Evolutionary conservation across 2,113 vertebrate genomes (phyloP).

Genomic region (Arvicanthis niloticus): DNA sequence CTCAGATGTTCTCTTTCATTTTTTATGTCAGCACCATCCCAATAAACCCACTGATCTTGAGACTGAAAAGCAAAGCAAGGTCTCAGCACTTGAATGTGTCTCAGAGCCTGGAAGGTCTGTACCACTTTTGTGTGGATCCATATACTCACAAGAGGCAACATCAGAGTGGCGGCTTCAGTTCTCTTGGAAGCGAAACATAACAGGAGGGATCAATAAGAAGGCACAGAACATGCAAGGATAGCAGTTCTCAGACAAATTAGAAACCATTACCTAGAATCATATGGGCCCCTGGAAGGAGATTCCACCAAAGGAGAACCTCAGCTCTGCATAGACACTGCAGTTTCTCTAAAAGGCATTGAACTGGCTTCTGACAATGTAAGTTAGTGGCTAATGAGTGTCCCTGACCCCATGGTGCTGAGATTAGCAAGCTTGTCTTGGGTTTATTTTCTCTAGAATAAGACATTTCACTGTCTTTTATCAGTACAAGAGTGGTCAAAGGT

Average conservation of each 20-base stretch:
- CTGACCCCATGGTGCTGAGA: background rate
- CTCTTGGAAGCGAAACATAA: background rate
- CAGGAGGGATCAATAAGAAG: background rate
- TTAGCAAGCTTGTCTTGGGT: background rate
- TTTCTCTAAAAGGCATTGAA: conserved; percentile 26
- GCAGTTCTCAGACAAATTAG: background rate
- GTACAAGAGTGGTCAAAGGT: conserved; percentile 16
- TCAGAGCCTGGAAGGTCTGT: background rate
- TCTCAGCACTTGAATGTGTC: background rate
- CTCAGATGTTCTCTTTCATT: conserved; percentile 76
- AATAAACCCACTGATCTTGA: conserved; percentile 46
- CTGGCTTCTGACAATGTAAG: conserved; percentile 45
- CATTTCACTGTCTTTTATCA: conserved; percentile 47
- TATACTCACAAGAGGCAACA: background rate
- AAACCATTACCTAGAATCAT: background rate
- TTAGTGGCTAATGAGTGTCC: conserved; percentile 13
- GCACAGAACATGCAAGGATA: background rate
- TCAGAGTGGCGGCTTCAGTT: background rate
- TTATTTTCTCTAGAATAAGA: conserved; percentile 18
- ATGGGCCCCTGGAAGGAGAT: background rate
- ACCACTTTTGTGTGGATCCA: background rate
- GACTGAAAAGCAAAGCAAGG: conserved; percentile 5
- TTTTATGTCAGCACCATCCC: conserved; percentile 66
- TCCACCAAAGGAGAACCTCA: conserved; percentile 21
- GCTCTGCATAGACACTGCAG: background rate